Evolutionary conservation across 1,140 invertebrate genomes (phyloP), one percentile per base, ranked within the genome.

Genomic region (Drosophila repleta): DNA sequence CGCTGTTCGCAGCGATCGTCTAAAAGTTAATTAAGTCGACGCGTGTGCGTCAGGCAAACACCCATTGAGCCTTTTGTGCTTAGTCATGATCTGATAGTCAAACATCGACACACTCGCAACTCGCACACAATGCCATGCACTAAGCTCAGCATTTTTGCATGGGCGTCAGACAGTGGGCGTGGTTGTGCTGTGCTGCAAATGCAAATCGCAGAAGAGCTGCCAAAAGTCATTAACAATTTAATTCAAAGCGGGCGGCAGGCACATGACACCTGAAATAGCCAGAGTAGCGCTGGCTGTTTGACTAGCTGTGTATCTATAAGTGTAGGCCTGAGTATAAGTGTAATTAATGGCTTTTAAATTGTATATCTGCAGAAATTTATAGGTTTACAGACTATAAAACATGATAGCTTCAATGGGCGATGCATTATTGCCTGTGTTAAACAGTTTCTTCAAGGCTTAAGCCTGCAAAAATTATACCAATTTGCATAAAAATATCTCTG

Each of bases 11-110:
- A 21, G 53, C 55, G 63, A 60, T 60, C 48, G 56, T 15, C 53
- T 26, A 21, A 55, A 74, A 74, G 57, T 62, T 74, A 74, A 74
- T 73, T 73, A 73, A 73, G 20, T 57, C 35, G 35, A 26, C 29
- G 15, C 46, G 52, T 51, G 58, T 69, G 66, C 24, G 46, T 10
- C 26, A 24, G 35, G 20, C 56, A 73, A 73, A 73, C 56, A 67
- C 35, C 35, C 51, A 41, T 21, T 35, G 51, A 56, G 60, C 13
- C 43, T 41, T 57, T 64, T 49, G 21, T 51, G 17, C 10, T 57
- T 57, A 18, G 8, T 29, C 55, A 37, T 67, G 69, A 72, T 72
- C 63, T 60, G 35, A 72, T 58, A 60, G 46, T 49, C 52, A 70
- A 45, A 70, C 39, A n/a, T 24, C 37, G 29, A 61, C 58, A 35